A percentile compares a stretch with the other conserved stretches of the same genome.
Conservation (phyloP, 2,888 invertebrate species). For the Prosopocoilus inquinatus region DNA sequence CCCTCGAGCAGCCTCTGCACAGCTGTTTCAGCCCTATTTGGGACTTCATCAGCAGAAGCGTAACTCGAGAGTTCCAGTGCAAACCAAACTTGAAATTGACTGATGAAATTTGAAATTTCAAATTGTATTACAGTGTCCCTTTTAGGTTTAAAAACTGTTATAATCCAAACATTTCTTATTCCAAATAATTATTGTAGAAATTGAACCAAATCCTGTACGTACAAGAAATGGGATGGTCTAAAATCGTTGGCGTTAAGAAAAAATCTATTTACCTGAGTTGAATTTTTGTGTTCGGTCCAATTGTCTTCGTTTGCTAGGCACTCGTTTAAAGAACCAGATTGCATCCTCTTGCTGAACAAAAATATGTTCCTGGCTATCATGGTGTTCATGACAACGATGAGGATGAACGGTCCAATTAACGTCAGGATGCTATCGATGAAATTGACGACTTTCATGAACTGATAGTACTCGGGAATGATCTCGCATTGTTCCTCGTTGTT, state of each 20-base stretch:
- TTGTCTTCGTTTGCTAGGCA: slow-evolving; percentile 40
- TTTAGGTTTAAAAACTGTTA: no score
- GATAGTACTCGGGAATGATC: slow-evolving; percentile 52
- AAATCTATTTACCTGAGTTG: slow-evolving; percentile 46
- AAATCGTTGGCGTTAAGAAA: not conserved
- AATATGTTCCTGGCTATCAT: slow-evolving; percentile 59
- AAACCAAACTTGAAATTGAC: no score
- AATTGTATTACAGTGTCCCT: no score
- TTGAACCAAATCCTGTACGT: no score
- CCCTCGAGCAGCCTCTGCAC: no score
- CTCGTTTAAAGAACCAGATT: slow-evolving; percentile 41
- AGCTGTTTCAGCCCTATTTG: no score
- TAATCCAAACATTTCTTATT: no score
- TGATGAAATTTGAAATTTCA: no score
- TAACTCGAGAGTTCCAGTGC: no score
- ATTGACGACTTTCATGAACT: slow-evolving; percentile 57
- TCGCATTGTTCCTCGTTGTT: slow-evolving; percentile 49
- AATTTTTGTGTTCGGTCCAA: slow-evolving; percentile 49
- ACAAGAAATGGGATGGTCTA: no score
- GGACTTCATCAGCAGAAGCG: no score
- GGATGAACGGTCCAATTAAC: slow-evolving; percentile 59
- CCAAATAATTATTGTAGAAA: no score
- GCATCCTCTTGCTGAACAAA: slow-evolving; percentile 51
- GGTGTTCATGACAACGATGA: slow-evolving; percentile 63
- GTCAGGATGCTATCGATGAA: slow-evolving; percentile 62